A percentile compares a stretch with the other conserved stretches of the same genome.
Conservation (phyloP, 1,140 invertebrate genomes). For the Drosophila malerkotliana region DNA sequence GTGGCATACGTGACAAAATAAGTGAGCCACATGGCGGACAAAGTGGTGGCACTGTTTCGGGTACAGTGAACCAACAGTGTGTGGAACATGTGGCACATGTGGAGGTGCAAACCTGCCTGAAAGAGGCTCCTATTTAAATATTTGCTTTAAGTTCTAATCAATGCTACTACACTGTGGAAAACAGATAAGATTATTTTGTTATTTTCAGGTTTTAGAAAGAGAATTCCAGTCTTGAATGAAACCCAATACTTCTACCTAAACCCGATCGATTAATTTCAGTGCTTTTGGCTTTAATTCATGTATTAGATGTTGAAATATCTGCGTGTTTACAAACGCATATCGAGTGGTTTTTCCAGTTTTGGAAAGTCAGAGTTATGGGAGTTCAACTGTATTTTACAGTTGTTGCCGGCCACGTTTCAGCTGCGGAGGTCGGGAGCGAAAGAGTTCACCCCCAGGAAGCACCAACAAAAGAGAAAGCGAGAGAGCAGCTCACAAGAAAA, state of each 20-base stretch:
- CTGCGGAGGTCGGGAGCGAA: background rate
- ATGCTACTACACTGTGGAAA: background rate
- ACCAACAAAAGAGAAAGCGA: conserved; percentile 9
- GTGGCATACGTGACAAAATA: conserved; percentile 68
- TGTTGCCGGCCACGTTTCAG: conserved; percentile 19
- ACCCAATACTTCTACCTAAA: too few relatives aligned
- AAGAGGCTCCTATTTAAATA: conserved; percentile 4
- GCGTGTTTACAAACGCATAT: background rate
- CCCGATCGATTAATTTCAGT: too few relatives aligned
- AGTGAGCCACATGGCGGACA: conserved; percentile 45
- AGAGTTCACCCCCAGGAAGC: background rate
- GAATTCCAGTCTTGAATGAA: too few relatives aligned
- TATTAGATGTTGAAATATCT: background rate
- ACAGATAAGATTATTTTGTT: background rate
- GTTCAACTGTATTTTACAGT: conserved; percentile 24
- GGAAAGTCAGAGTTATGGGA: background rate
- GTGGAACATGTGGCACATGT: background rate
- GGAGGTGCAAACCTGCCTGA: too few relatives aligned
- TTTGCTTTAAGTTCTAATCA: background rate
- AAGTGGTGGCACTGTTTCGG: conserved; percentile 24
- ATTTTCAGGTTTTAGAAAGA: too few relatives aligned
- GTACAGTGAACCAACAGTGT: conserved; percentile 2
- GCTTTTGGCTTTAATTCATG: too few relatives aligned
- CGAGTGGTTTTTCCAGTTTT: conserved; percentile 19
- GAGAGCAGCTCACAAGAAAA: conserved; percentile 4